Evolutionary conservation across 2,888 invertebrate genomes (phyloP), one percentile per base, ranked within the genome.

Genomic region (Mayetiola destructor): DNA sequence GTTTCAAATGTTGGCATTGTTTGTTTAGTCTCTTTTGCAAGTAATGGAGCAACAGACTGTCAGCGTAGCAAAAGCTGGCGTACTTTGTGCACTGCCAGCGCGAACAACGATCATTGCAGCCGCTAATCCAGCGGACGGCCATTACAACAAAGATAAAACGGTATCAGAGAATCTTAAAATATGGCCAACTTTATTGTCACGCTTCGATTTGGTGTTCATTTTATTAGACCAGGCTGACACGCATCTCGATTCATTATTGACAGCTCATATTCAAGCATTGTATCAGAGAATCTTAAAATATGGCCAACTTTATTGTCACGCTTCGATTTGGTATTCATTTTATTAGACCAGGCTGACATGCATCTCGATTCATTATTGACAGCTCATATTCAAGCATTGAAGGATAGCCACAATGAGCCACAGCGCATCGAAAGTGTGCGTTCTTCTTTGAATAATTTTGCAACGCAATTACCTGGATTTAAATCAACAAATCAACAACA

Each of bases 41-140:
- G 88, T 89, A 1, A 92, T 96, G 92, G 95, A 96, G 68, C 92
- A 95, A 66, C 85, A 93, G 63, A 82, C 84, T 54, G 85, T 95
- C 37, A 89, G 90, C 66, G 80, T 95, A 57, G 90, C 93, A 1
- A 91, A 93, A 69, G 87, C 88, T n/a, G 89, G 90, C 5, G 81
- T 88, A 18, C 83, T 88, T 42, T 87, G 84, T 68, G 84, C 84
- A 57, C 74, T 94, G 52, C 84, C 88, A 21, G 85, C 91, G 0
- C 78, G 88, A 56, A 84, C 90, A 0, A 85, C 91, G 0, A 83
- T 96, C 23, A 74, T 96, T 52, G 94, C 93, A 32, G 93, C 93
- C 5, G 95, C 94, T 2, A 96, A 96, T 77, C 94, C 95, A 2
- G 79, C 82, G 0, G 84, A 84, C 18, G 94, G 94, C 8, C 87